A percentile compares a stretch with the other conserved stretches of the same genome.
These are phyloP conservation scores for Elysia crispata DNA, from an alignment of 2,888 invertebrate species.

Conservation along the genomic window DNA sequence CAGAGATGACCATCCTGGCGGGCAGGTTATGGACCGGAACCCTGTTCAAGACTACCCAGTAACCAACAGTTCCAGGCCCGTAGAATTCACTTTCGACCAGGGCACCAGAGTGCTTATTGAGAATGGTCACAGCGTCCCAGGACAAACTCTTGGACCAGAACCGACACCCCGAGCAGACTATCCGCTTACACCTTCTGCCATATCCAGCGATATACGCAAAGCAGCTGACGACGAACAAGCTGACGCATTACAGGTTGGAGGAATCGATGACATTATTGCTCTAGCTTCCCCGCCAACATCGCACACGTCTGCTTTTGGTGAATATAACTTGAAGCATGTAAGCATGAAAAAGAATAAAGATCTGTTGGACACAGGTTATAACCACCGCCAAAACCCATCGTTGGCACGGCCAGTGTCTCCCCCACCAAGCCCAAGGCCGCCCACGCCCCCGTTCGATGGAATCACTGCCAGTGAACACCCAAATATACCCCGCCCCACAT, in stretches of 20 bases:
- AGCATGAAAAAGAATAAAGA: no score
- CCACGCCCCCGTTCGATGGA: conserved; percentile 27
- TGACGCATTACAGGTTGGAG: not conserved
- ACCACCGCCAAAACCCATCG: conserved; percentile 33
- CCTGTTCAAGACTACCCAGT: no score
- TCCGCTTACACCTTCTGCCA: not conserved
- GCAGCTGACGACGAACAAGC: not conserved
- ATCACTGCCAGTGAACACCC: not conserved
- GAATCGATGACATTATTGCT: conserved; percentile 13
- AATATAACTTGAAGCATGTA: no score
- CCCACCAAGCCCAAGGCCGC: conserved; percentile 5
- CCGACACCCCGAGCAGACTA: not conserved
- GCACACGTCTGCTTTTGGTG: no score
- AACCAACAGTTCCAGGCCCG: no score
- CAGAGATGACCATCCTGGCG: no score
- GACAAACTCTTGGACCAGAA: not conserved
- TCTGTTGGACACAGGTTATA: not conserved
- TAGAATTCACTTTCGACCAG: no score
- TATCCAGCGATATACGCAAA: not conserved
- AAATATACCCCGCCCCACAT: not conserved
- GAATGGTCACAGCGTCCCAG: no score
- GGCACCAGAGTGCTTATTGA: no score
- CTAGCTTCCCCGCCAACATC: not conserved
- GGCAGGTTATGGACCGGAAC: no score
- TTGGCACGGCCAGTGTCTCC: conserved; percentile 3